A percentile compares a stretch with the other conserved stretches of the same genome.
Conservation (phyloP, 2,797 vertebrate species). For the Channallabes apus region DNA sequence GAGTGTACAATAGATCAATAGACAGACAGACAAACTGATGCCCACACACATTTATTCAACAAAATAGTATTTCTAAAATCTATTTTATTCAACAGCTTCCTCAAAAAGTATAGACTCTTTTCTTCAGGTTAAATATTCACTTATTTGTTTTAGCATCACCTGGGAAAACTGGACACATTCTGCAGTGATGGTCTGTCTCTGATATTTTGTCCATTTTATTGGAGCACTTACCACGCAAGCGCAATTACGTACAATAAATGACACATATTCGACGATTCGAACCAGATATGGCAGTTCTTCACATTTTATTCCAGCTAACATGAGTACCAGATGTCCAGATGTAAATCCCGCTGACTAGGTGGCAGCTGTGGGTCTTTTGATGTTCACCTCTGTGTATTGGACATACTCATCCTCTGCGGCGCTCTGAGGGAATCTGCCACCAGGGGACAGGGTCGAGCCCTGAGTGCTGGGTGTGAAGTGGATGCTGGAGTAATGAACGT, state of each 20-base stretch:
- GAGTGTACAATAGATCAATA: no score
- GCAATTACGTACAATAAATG: background rate
- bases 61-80: background rate
- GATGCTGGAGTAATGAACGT: slow-evolving; percentile 24
- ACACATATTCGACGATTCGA: background rate
- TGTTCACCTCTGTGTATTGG: slow-evolving; percentile 4
- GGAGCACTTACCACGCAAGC: background rate
- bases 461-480: background rate
- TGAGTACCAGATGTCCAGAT: background rate
- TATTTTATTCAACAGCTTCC: no score
- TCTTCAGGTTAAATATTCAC: background rate
- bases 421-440: background rate
- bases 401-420: background rate
- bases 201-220: background rate
- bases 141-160: background rate
- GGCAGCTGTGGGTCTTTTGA: background rate
- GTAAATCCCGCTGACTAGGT: background rate
- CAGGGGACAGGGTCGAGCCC: background rate
- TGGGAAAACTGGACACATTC: background rate
- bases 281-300: background rate
- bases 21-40: no score
- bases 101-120: background rate
- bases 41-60: background rate
- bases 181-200: background rate
- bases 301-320: background rate